Evolutionary conservation across 37 sponge, comb jelly and placozoan genomes (phyloP).

Genomic region (Chondrilla cf. caribensis): DNA sequence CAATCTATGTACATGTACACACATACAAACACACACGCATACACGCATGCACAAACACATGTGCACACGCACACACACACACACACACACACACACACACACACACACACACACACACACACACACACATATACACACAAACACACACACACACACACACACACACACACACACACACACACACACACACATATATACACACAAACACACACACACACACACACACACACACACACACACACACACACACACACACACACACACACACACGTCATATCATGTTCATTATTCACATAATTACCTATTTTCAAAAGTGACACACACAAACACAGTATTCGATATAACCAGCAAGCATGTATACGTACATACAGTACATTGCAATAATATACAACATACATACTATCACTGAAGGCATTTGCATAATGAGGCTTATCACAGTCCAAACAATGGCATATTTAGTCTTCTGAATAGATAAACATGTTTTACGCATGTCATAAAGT

Average conservation of each 20-base stretch:
- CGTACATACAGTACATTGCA: too few species aligned
- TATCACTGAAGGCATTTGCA: too few species aligned
- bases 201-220: conserved; percentile 21
- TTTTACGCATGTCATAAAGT: too few species aligned
- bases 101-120: conserved; percentile 20
- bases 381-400: too few species aligned
- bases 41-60: not conserved
- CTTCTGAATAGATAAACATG: too few species aligned
- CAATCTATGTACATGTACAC: not conserved
- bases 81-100: conserved; percentile 22
- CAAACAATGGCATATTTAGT: too few species aligned
- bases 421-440: too few species aligned
- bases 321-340: too few species aligned
- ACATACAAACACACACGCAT: not conserved
- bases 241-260: conserved; percentile 7
- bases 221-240: conserved; percentile 19
- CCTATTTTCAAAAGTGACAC: too few species aligned
- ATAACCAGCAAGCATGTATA: too few species aligned
- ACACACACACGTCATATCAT: too few species aligned
- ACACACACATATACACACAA: conserved; percentile 2
- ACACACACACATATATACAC: not conserved
- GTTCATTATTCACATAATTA: too few species aligned
- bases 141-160: not conserved
- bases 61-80: conserved; percentile 22
- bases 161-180: not conserved